A percentile compares a stretch with the other conserved stretches of the same genome.
phyloP scores from a whole-genome alignment of 2,113 vertebrate species.

The Gymnogyps californianus region DNA sequence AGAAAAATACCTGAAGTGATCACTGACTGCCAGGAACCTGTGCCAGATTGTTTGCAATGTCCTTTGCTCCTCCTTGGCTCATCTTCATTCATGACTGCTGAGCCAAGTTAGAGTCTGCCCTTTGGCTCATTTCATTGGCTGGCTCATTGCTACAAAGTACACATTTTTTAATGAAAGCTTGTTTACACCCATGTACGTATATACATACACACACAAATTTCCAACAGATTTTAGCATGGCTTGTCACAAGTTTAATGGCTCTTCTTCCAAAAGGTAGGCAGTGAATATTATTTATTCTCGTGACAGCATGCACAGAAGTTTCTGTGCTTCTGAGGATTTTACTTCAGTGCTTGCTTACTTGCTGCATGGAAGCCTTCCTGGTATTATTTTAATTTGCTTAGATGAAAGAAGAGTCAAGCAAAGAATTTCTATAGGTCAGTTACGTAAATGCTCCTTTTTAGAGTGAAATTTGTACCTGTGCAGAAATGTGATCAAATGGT shows the following conservation, averaged over 20 bases:
- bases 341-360: background rate
- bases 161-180: background rate
- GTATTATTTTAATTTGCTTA: background rate
- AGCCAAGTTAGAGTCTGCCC: conserved; percentile 46
- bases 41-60: conserved; percentile 48
- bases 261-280: background rate
- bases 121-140: conserved; percentile 25
- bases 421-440: background rate
- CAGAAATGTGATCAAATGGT: background rate
- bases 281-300: background rate
- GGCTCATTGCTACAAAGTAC: background rate
- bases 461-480: background rate
- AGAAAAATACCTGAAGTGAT: conserved; percentile 57
- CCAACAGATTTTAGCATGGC: background rate
- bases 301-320: background rate
- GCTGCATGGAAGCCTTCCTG: background rate
- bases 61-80: conserved; percentile 65
- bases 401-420: background rate
- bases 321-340: background rate
- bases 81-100: conserved; percentile 6
- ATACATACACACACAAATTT: background rate
- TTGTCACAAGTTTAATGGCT: background rate
- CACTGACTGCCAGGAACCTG: conserved; percentile 40
- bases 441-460: background rate
- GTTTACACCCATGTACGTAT: background rate